Percentiles rank a stretch among this genome's conserved stretches.
Conservation (phyloP, 2,888 invertebrate genomes). For the Biston stratarius region DNA sequence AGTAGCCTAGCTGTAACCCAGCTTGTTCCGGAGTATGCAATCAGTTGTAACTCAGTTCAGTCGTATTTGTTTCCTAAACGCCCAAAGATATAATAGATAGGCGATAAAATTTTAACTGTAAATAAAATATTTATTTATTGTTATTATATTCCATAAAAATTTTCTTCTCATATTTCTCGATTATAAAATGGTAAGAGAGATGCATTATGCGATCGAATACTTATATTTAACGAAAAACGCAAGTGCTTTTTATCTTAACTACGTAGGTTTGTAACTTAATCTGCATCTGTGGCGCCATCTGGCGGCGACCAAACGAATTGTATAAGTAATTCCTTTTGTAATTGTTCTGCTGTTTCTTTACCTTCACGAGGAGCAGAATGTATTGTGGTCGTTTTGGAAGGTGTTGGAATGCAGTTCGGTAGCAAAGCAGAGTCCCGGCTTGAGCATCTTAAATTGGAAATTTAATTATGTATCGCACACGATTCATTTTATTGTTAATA, state of each 20-base stretch:
- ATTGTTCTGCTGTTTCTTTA: slow-evolving; percentile 59
- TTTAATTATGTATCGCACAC: slow-evolving; percentile 82
- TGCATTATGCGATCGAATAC: slow-evolving; percentile 75
- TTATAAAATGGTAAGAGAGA: slow-evolving; percentile 81
- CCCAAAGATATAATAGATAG: slow-evolving; percentile 79
- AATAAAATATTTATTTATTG: slow-evolving; percentile 86
- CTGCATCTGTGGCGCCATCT: slow-evolving; percentile 29
- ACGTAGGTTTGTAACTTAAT: slow-evolving; percentile 55
- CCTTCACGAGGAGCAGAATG: slow-evolving; percentile 55
- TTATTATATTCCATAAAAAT: slow-evolving; percentile 82
- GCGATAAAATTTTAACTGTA: slow-evolving; percentile 82
- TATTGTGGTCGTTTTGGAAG: slow-evolving; percentile 47
- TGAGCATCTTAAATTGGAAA: slow-evolving; percentile 77
- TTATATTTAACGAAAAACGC: slow-evolving; percentile 70
- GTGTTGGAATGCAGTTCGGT: slow-evolving; percentile 60
- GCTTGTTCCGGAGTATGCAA: slow-evolving; percentile 39
- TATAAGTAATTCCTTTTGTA: slow-evolving; percentile 61
- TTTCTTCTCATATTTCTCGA: slow-evolving; percentile 84
- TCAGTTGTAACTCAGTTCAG: slow-evolving; percentile 52
- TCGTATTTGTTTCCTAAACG: slow-evolving; percentile 65
- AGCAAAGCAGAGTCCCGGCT: slow-evolving; percentile 70
- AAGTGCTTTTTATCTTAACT: slow-evolving; percentile 78
- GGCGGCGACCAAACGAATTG: slow-evolving; percentile 53
- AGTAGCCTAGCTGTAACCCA: slow-evolving; percentile 28
- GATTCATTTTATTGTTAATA: slow-evolving; percentile 86